Evolutionary conservation across 2,888 invertebrate species (phyloP), one percentile per base, ranked within the genome.

Genomic region (Cataglyphis cursor): DNA sequence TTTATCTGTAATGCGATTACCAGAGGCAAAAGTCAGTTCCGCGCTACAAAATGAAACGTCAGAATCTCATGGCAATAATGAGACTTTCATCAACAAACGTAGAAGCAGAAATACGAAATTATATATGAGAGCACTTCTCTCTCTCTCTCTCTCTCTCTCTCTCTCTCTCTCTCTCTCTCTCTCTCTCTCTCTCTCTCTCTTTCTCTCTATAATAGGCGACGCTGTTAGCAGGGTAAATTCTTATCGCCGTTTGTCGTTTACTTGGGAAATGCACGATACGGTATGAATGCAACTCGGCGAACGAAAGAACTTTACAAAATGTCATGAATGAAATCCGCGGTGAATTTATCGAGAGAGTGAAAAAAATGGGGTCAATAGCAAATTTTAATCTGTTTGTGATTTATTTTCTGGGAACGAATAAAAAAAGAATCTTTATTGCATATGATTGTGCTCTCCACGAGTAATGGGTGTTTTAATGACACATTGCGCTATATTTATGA

Each of bases 331-430:
- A 65, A 51, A 66, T 41, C 4, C 24, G 18, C 28, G n/a, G 54
- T 38, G 18, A 15, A 65, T 65, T 65, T 18, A 65, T 18, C 38
- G 66, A 48, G 62, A 41, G 21, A 70, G 3, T 18, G 38, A 86
- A 65, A 68, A 88, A 89, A 87, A 88, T 44, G 84, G 64, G 85
- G 87, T 84, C 81, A 8, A 75, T 83, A 66, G 84, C 81, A 85
- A 82, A 51, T 0, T 83, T 75, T 65, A 82, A 57, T 59, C 41
- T n/a, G 66, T n/a, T 24, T 51, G 51, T 48, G 8, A n/a, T 51
- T 81, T 85, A 51, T 51, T 51, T 81, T 85, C 62, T 66, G 24
- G 44, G 10, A 18, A 18, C 28, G 66, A 15, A 31, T 44, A 1
- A 28, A 28, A 28, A 28, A 28, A 35, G 1, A 66, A 21, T 15